Percentiles rank a stretch among this genome's conserved stretches.
These are phyloP conservation scores for Conomelus anceps DNA, from an alignment of 2,888 invertebrate genomes.

Conservation along the genomic window DNA sequence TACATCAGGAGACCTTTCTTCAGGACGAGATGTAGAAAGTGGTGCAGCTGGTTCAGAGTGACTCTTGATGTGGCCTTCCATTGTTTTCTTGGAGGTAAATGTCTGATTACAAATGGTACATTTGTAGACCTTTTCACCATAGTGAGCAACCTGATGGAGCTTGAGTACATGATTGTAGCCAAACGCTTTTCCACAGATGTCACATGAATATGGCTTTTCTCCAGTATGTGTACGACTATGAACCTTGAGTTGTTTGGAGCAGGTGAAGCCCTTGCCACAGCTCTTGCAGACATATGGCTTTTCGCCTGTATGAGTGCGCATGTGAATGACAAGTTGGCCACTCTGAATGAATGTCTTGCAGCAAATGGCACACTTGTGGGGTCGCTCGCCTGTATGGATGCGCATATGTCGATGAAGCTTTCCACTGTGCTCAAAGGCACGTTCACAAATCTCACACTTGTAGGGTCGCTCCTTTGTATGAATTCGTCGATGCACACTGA, in stretches of 20 bases:
- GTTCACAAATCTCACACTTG: constrained; percentile 78
- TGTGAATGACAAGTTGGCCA: constrained; percentile 84
- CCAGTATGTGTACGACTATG: constrained; percentile 88
- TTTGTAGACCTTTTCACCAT: constrained; percentile 86
- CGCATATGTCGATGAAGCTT: constrained; percentile 85
- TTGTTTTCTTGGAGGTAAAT: constrained; percentile 82
- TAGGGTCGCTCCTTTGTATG: constrained; percentile 89
- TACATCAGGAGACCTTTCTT: constrained; percentile 23
- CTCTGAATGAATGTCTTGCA: constrained; percentile 87
- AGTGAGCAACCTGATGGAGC: constrained; percentile 82
- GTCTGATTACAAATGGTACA: constrained; percentile 88
- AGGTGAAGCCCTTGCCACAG: constrained; percentile 86
- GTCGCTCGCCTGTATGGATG: constrained; percentile 84
- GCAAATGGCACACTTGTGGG: constrained; percentile 82
- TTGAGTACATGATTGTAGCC: constrained; percentile 88
- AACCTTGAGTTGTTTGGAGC: constrained; percentile 85
- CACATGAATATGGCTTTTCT: constrained; percentile 84
- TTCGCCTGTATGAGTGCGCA: constrained; percentile 82
- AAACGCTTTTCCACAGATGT: constrained; percentile 83
- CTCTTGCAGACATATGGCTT: constrained; percentile 74
- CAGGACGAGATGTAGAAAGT: constrained; percentile 22
- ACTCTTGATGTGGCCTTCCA: constrained; percentile 81
- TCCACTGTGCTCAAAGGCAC: constrained; percentile 86
- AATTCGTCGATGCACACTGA: constrained; percentile 79
- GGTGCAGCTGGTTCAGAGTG: constrained; percentile 51